A percentile compares a stretch with the other conserved stretches of the same genome.
Conservation (phyloP, 2,113 vertebrate genomes). For the Callocephalon fimbriatum region DNA sequence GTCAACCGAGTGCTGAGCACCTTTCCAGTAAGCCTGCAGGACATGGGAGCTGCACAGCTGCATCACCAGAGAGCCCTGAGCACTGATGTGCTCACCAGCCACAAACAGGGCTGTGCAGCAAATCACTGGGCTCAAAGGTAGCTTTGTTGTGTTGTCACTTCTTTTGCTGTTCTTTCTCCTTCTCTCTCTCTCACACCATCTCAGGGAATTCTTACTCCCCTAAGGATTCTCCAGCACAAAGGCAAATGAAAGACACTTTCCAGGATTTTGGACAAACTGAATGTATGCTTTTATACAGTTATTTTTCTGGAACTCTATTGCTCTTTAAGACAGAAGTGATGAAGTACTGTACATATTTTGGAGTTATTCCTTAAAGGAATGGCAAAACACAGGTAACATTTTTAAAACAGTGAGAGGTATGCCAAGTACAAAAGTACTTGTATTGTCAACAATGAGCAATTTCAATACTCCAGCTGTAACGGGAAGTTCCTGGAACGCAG, state of each 20-base stretch:
- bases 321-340: not conserved
- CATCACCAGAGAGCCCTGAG: not conserved
- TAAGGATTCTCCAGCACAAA: not conserved
- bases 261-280: not conserved
- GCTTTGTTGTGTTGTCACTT: not conserved
- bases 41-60: not conserved
- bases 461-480: constrained; percentile 11
- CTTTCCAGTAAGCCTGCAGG: not conserved
- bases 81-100: not conserved
- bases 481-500: constrained; percentile 24
- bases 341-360: not conserved
- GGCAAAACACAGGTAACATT: not conserved
- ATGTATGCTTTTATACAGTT: not conserved
- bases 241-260: not conserved
- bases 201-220: not conserved
- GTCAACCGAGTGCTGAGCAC: not conserved
- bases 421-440: constrained; percentile 14
- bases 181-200: not conserved
- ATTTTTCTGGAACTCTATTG: not conserved
- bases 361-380: not conserved
- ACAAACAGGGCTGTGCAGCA: not conserved
- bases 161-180: not conserved
- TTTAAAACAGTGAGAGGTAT: not conserved
- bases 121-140: not conserved
- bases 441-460: constrained; percentile 13